These are phyloP conservation scores for Zootoca vivipara DNA, from an alignment of 2,113 vertebrate genomes.

Conservation along the genomic window DNA sequence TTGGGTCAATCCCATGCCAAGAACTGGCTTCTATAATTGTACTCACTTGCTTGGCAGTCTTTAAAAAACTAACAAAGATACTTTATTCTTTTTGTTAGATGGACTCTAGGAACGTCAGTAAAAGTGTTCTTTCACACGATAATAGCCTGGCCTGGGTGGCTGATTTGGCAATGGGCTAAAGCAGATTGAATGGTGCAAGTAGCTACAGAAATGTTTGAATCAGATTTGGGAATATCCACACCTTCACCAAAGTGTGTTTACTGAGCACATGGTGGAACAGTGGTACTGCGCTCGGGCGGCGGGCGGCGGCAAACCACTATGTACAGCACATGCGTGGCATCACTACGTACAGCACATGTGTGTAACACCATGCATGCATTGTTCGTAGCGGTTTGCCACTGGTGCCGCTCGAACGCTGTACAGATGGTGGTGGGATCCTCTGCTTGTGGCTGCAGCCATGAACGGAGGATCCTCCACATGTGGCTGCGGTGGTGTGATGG, in stretches of 20 bases:
- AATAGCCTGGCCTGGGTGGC: not conserved
- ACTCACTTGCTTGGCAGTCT: not conserved
- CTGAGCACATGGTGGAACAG: not conserved
- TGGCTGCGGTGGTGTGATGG: too few species aligned
- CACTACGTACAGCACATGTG: too few species aligned
- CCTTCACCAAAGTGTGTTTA: not conserved
- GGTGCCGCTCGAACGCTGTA: too few species aligned
- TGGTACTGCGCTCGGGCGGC: too few species aligned
- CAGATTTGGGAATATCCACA: not conserved
- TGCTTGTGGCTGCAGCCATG: too few species aligned
- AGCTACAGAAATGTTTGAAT: not conserved
- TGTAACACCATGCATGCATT: too few species aligned
- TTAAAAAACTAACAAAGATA: not conserved
- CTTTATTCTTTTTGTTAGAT: not conserved
- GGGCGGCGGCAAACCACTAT: too few species aligned
- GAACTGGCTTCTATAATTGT: not conserved
- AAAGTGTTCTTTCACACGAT: not conserved
- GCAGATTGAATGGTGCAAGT: not conserved
- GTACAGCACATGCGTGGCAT: too few species aligned
- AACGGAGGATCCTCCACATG: too few species aligned
- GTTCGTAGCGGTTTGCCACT: too few species aligned
- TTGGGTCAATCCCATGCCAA: not conserved
- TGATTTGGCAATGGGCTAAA: not conserved
- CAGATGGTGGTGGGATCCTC: too few species aligned
- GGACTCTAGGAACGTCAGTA: too few species aligned